Conservation (phyloP, 2,113 vertebrate species). For the Dasyurus viverrinus region DNA sequence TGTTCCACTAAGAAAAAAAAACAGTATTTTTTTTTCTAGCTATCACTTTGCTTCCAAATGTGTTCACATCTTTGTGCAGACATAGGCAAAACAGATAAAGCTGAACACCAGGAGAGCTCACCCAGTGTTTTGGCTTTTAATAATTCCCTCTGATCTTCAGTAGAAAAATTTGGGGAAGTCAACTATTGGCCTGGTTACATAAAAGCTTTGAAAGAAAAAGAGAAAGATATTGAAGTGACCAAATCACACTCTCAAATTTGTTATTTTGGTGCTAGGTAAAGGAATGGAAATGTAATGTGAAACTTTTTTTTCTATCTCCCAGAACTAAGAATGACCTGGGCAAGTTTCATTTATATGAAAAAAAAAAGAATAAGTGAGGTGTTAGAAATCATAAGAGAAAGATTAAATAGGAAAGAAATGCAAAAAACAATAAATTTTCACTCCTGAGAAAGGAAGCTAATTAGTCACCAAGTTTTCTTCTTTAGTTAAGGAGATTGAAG, state of each 20-base stretch:
- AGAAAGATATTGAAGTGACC: neutral
- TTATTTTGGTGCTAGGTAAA: neutral
- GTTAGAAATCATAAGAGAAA: neutral
- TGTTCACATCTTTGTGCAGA: slow-evolving; percentile 34
- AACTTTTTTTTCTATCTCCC: neutral
- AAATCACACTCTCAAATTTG: neutral
- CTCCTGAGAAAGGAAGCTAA: neutral
- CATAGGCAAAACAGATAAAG: neutral
- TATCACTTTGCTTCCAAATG: slow-evolving; percentile 10
- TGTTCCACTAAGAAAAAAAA: neutral
- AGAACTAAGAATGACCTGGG: neutral
- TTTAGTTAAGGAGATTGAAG: neutral
- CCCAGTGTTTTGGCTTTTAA: neutral
- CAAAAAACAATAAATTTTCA: neutral
- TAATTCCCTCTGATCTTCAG: neutral
- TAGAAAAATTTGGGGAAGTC: neutral
- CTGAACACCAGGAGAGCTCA: neutral
- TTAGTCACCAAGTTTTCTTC: neutral
- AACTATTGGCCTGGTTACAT: neutral
- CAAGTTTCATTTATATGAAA: neutral
- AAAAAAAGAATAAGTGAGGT: neutral
- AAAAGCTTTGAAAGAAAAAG: neutral
- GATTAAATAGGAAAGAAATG: neutral
- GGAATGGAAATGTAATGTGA: slow-evolving; percentile 18
- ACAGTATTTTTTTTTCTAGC: neutral